A percentile compares a stretch with the other conserved stretches of the same genome.
Evolutionary conservation across 2,888 invertebrate species (phyloP).

Genomic region (Polyommatus icarus): DNA sequence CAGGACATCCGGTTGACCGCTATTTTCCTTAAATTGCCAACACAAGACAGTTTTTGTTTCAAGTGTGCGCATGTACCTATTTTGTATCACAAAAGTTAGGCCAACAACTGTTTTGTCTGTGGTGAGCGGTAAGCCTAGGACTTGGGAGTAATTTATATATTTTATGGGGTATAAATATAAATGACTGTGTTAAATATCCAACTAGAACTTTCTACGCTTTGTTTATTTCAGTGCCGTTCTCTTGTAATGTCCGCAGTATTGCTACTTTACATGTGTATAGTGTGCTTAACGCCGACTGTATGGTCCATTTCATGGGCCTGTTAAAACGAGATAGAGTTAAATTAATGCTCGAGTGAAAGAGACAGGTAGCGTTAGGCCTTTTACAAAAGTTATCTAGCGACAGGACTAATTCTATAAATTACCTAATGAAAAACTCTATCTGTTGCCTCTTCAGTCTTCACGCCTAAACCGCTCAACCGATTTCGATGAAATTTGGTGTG

Average conservation of each 20-base stretch:
- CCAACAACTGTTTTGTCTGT: conserved; percentile 41
- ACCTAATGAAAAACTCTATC: too few species aligned
- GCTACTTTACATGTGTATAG: conserved; percentile 21
- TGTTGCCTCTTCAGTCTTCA: too few species aligned
- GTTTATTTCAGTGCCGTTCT: conserved; percentile 47
- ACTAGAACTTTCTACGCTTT: conserved; percentile 19
- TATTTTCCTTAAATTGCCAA: too few species aligned
- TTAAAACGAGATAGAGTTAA: not conserved
- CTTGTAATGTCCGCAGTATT: conserved; percentile 44
- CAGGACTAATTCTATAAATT: too few species aligned
- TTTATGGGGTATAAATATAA: not conserved
- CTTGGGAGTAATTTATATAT: conserved; percentile 39
- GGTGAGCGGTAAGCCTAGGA: conserved; percentile 33
- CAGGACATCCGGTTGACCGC: too few species aligned
- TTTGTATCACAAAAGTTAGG: not conserved
- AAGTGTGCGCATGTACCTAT: conserved; percentile 1
- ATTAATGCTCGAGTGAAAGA: too few species aligned
- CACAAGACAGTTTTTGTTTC: not conserved
- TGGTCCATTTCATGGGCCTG: not conserved
- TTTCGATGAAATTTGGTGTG: too few species aligned
- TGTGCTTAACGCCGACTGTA: not conserved
- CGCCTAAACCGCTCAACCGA: too few species aligned
- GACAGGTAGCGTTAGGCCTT: too few species aligned
- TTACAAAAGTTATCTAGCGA: too few species aligned
- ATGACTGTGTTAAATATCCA: not conserved